phyloP scores from a whole-genome alignment of 2,888 invertebrate genomes.

The Microctonus brassicae region DNA sequence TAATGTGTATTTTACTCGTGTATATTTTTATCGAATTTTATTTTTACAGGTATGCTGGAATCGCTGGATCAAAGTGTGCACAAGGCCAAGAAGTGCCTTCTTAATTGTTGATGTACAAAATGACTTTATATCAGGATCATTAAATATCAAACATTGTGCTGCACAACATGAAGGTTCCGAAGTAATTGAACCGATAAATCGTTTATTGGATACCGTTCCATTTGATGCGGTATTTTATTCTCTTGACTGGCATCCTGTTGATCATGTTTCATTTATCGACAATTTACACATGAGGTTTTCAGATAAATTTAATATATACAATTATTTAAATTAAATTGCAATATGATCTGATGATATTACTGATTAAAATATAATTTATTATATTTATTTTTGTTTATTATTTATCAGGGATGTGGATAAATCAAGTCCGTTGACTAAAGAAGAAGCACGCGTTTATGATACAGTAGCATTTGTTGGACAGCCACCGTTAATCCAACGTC shows the following conservation, averaged over 20 bases:
- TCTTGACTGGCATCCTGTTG: slow-evolving; percentile 96
- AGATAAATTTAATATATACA: neutral
- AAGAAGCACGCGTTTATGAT: slow-evolving; percentile 87
- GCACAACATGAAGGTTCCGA: slow-evolving; percentile 92
- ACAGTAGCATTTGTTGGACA: slow-evolving; percentile 93
- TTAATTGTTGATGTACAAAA: slow-evolving; percentile 97
- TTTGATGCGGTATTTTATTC: slow-evolving; percentile 95
- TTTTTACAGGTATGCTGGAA: slow-evolving; percentile 81
- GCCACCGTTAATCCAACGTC: slow-evolving; percentile 86
- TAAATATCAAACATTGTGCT: slow-evolving; percentile 93
- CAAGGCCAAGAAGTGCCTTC: slow-evolving; percentile 87
- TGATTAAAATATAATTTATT: neutral
- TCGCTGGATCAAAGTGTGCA: slow-evolving; percentile 86
- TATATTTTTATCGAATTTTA: neutral
- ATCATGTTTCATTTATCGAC: slow-evolving; percentile 97
- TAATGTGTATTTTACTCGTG: neutral
- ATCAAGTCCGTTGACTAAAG: slow-evolving; percentile 66
- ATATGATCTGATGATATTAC: too few relatives aligned
- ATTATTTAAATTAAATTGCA: too few relatives aligned
- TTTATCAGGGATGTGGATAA: slow-evolving; percentile 60
- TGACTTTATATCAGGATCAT: slow-evolving; percentile 95
- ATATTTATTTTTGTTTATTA: neutral
- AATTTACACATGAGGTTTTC: slow-evolving; percentile 77
- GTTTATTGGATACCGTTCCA: slow-evolving; percentile 81
- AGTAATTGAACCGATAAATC: slow-evolving; percentile 93